Conservation (phyloP, 2,113 vertebrate genomes). For the Choloepus hoffmanni region DNA sequence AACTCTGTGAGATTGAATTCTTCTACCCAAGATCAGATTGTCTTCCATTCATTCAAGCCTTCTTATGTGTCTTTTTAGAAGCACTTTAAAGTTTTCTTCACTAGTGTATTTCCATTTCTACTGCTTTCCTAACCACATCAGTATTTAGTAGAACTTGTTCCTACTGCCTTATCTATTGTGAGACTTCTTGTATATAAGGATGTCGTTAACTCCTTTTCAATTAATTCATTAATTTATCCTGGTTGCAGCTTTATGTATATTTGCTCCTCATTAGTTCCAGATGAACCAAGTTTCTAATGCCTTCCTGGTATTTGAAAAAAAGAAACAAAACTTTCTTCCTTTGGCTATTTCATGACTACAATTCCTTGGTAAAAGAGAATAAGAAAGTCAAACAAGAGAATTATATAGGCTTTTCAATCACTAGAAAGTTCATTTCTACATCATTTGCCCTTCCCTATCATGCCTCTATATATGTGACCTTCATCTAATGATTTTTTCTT, state of each 20-base stretch:
- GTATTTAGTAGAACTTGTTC: slow-evolving; percentile 30
- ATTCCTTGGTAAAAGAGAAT: not conserved
- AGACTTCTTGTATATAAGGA: not conserved
- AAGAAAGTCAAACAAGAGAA: too few relatives aligned
- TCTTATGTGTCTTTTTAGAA: not conserved
- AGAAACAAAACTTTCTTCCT: not conserved
- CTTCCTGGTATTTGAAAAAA: not conserved
- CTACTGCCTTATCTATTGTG: not conserved
- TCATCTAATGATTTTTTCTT: not conserved
- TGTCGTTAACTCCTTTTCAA: not conserved
- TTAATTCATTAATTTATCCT: not conserved
- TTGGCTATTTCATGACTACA: slow-evolving; percentile 17
- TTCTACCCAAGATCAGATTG: not conserved
- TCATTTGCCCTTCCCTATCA: not conserved
- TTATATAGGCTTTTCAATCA: not conserved
- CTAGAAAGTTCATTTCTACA: not conserved
- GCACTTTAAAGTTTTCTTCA: slow-evolving; percentile 38
- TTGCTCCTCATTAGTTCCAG: not conserved
- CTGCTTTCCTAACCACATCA: not conserved
- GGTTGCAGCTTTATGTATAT: not conserved
- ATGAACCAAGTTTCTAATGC: not conserved
- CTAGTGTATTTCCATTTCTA: slow-evolving; percentile 1
- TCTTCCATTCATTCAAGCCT: not conserved
- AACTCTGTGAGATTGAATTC: too few relatives aligned
- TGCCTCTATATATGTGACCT: not conserved